phyloP scores from a whole-genome alignment of 2,888 invertebrate genomes.

The Xiphydria camelus region DNA sequence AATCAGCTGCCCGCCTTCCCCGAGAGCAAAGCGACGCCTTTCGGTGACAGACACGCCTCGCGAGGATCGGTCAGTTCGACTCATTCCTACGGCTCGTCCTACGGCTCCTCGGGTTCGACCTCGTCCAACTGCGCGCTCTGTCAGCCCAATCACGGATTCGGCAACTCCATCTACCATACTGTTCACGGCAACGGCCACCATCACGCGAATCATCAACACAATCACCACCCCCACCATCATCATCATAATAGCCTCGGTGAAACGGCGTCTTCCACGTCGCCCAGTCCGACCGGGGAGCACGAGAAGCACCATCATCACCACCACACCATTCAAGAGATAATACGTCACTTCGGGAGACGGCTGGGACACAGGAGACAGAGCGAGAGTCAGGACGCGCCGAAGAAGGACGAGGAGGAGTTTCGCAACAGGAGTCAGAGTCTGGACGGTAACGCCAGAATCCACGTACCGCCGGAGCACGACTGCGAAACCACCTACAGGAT shows the following conservation, averaged over 20 bases:
- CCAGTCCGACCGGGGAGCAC: conserved; percentile 42
- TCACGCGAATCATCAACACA: conserved; percentile 37
- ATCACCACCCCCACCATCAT: conserved; percentile 38
- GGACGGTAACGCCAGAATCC: conserved; percentile 63
- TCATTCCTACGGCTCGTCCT: conserved; percentile 46
- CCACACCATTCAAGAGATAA: conserved; percentile 77
- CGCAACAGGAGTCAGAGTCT: conserved; percentile 78
- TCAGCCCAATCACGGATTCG: conserved; percentile 45
- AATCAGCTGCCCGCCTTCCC: conserved; percentile 28
- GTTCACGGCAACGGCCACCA: conserved; percentile 44
- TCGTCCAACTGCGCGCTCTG: conserved; percentile 61
- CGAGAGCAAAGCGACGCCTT: conserved; percentile 29
- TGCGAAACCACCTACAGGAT: conserved; percentile 82
- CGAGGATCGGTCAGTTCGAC: conserved; percentile 50
- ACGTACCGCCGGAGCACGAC: conserved; percentile 65
- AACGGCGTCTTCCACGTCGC: conserved; percentile 39
- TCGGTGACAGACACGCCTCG: conserved; percentile 37
- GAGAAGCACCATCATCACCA: conserved; percentile 61
- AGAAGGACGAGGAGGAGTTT: conserved; percentile 67
- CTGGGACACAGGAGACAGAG: conserved; percentile 68
- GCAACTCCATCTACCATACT: conserved; percentile 54
- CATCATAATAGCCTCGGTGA: conserved; percentile 25
- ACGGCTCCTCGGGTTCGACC: conserved; percentile 40
- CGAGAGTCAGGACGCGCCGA: conserved; percentile 63
- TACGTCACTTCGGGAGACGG: conserved; percentile 75